Percentiles rank a stretch among this genome's conserved stretches.
phyloP scores from a whole-genome alignment of 2,113 vertebrate species.

The Siniperca knerii region DNA sequence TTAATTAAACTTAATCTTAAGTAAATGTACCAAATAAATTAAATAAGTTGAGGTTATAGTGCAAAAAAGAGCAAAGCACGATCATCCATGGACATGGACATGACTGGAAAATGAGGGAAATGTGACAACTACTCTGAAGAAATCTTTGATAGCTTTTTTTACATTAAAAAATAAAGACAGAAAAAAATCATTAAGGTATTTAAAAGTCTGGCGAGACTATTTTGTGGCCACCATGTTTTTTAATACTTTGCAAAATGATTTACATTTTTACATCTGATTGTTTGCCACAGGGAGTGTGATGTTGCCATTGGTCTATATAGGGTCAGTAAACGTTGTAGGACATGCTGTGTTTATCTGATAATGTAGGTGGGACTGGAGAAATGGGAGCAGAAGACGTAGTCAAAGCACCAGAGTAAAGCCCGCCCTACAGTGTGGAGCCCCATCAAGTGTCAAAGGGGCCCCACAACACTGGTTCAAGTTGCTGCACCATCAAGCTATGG shows the following conservation, averaged over 20 bases:
- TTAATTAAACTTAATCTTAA: slow-evolving; percentile 27
- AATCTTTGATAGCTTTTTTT: slow-evolving; percentile 69
- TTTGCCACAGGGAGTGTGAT: slow-evolving; percentile 87
- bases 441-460: slow-evolving; percentile 45
- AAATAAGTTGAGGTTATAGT: slow-evolving; percentile 82
- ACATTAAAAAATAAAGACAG: slow-evolving; percentile 70
- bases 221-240: slow-evolving; percentile 59
- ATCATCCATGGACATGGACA: slow-evolving; percentile 58
- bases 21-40: slow-evolving; percentile 62
- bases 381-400: slow-evolving; percentile 58
- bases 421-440: slow-evolving; percentile 52
- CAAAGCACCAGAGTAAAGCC: slow-evolving; percentile 72
- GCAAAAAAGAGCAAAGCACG: slow-evolving; percentile 82
- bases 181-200: slow-evolving; percentile 74
- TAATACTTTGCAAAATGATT: slow-evolving; percentile 76
- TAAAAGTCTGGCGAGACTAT: slow-evolving; percentile 60
- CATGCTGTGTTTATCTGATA: slow-evolving; percentile 56
- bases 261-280: slow-evolving; percentile 89
- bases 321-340: slow-evolving; percentile 55
- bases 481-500: slow-evolving; percentile 64
- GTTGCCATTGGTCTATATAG: slow-evolving; percentile 52
- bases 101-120: slow-evolving; percentile 58
- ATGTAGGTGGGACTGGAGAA: slow-evolving; percentile 43
- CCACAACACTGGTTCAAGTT: slow-evolving; percentile 56
- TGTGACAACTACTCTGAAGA: slow-evolving; percentile 62